Base-by-base conservation (phyloP, 2,888 invertebrate genomes). In the Iphiclides podalirius region DNA sequence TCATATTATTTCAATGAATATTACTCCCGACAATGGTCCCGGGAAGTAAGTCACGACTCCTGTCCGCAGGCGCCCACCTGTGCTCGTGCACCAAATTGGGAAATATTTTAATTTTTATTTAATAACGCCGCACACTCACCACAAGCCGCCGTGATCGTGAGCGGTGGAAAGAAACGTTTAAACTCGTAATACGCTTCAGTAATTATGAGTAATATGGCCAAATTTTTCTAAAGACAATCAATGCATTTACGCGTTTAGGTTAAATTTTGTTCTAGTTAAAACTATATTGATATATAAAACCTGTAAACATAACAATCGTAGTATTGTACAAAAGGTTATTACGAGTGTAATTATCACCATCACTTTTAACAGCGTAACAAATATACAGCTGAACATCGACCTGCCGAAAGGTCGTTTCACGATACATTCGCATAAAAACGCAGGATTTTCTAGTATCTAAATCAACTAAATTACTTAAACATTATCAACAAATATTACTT, bases 21-120 rank as follows among this genome's bases (percentile, higher is more conserved):
- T 66, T 64, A 58, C 54, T 53, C 52, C 63, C 58, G 63, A 65
- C 67, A 70, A 68, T 66, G 60, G 58, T 52, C 54, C 63, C 66
- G 64, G 59, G 73, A 41, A 72, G 81, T 88, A 86, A 88, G 86
- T 87, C 87, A 87, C 87, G 87, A 87, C 75, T 64, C 53, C 39
- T 50, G 60, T 75, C 79, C 66, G 71, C 61, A 69, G 84, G 79
- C 79, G 65, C 63, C 77, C 87, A 88, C 85, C 87, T 88, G 87
- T 78, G 82, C 74, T 65, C 63, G 72, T 59, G 63, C 52, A 59
- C 59, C 66, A 63, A 65, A 66, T 70, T 77, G 72, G 74, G 71
- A 64, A 67, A 60, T 65, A 70, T 75, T 76, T 31, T 31, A n/a
- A 11, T 31, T 12, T 31, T 11, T 11, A 67, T 70, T 67, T 68